These are phyloP conservation scores for Zoanthus sansibaricus DNA, from an alignment of 92 coral and sea anemone species.

Conservation along the genomic window DNA sequence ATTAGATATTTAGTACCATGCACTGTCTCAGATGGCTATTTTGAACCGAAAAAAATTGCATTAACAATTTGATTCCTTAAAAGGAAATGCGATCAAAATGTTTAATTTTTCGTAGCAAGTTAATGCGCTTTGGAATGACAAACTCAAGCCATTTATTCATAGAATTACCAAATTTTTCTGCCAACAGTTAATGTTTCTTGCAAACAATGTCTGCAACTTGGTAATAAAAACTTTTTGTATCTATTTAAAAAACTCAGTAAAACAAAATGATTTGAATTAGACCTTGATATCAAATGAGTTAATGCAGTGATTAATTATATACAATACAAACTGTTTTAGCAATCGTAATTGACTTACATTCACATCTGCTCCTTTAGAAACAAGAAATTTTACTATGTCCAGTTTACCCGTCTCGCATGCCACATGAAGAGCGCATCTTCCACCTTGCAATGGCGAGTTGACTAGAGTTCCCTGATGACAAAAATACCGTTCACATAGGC, in stretches of 20 bases:
- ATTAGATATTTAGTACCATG: background rate
- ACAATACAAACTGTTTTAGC: background rate
- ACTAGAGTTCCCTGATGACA: slow-evolving; percentile 74
- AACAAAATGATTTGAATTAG: background rate
- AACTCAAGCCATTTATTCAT: background rate
- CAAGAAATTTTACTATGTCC: slow-evolving; percentile 72
- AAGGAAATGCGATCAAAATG: slow-evolving; percentile 7
- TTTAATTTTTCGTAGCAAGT: background rate
- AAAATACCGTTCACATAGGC: background rate
- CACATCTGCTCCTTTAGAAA: slow-evolving; percentile 81
- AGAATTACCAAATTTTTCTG: background rate
- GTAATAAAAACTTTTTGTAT: no score
- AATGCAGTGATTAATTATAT: background rate
- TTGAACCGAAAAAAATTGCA: background rate
- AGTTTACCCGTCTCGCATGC: slow-evolving; percentile 81
- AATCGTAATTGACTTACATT: slow-evolving; percentile 64
- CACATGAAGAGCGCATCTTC: slow-evolving; percentile 84
- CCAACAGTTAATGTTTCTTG: background rate
- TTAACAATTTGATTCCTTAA: slow-evolving; percentile 20
- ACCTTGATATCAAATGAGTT: background rate
- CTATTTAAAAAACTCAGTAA: no score
- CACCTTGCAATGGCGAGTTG: slow-evolving; percentile 71
- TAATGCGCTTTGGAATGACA: slow-evolving; percentile 30
- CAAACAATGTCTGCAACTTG: no score
- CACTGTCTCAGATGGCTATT: background rate